phyloP scores from a whole-genome alignment of 2,888 invertebrate species.

The Orthosia incerta region DNA sequence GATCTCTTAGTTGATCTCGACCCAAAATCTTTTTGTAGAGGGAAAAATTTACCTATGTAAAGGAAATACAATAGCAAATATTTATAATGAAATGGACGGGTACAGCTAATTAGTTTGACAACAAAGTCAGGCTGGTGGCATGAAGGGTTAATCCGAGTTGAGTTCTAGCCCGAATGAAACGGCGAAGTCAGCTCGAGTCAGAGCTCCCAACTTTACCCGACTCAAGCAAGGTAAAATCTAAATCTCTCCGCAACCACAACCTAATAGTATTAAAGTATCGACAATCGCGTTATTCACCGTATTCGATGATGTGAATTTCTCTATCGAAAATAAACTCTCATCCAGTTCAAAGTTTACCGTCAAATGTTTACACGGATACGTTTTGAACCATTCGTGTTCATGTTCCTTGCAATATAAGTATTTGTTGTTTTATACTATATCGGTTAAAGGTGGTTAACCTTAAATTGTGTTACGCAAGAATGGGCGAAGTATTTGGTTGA shows the following conservation, averaged over 20 bases:
- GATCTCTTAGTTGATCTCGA: conserved; percentile 55
- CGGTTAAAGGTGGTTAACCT: conserved; percentile 3
- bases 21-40: conserved; percentile 51
- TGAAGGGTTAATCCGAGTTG: conserved; percentile 75
- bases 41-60: conserved; percentile 32
- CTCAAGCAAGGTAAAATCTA: conserved; percentile 72
- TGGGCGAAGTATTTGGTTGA: conserved; percentile 63
- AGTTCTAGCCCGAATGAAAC: conserved; percentile 71
- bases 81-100: conserved; percentile 49
- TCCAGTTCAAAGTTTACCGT: conserved; percentile 45
- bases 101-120: conserved; percentile 71
- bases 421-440: conserved; percentile 21
- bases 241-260: conserved; percentile 74
- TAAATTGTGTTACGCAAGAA: conserved; percentile 45
- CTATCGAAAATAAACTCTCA: conserved; percentile 46
- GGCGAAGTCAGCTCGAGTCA: conserved; percentile 62
- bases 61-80: conserved; percentile 56
- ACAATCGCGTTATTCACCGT: conserved; percentile 70
- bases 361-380: conserved; percentile 42
- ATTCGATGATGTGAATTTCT: conserved; percentile 56
- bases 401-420: conserved; percentile 19
- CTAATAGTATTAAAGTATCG: conserved; percentile 75
- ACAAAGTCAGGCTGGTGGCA: conserved; percentile 68
- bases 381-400: conserved; percentile 24
- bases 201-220: conserved; percentile 73